Evolutionary conservation across 2,113 vertebrate genomes (phyloP), one percentile per base, ranked within the genome.

Genomic region (Epinephelus lanceolatus): DNA sequence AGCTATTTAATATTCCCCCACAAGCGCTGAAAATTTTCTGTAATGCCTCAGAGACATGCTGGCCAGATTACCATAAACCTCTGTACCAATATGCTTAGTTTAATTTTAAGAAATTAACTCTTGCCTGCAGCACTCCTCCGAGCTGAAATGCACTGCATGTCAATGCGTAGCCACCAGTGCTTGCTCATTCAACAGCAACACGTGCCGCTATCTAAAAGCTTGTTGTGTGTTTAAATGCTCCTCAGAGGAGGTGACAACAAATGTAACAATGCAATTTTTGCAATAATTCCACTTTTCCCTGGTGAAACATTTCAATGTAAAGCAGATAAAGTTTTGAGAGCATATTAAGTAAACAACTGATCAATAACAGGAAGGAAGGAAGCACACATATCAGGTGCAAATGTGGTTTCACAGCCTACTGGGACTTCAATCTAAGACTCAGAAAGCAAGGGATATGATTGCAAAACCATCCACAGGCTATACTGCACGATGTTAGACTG

Each of bases 91-190:
- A 93, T 79, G 88, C 87, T 93, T 91, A 94, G 88, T 93, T 95
- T 94, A 92, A 94, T 95, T 95, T 94, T 87, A 93, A 92, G 89
- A 95, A 95, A 95, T 94, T 90, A 94, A 94, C 94, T 95, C 88
- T 95, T 52, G 93, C 94, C 94, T 91, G 79, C 79, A 95, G 94
- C 92, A 51, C 88, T 91, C 87, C 94, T 95, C 76, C 66, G 42
- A 94, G 95, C 91, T 79, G 40, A 92, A 91, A 90, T 81, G 66
- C 91, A 93, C 81, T 91, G 85, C 77, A 86, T 83, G 86, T 89
- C 89, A 90, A 80, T 88, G 84, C 61, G 12, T 66, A 83, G 92
- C 91, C 90, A 67, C 37, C 47, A 65, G 88, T 73, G 71, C 75
- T 84, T 80, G 65, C 84, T 85, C 86, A 61, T 83, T 83, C 76